Conservation (phyloP, 30 jellyfish, hydroid and myxozoan genomes). For the Mastigias papua region DNA sequence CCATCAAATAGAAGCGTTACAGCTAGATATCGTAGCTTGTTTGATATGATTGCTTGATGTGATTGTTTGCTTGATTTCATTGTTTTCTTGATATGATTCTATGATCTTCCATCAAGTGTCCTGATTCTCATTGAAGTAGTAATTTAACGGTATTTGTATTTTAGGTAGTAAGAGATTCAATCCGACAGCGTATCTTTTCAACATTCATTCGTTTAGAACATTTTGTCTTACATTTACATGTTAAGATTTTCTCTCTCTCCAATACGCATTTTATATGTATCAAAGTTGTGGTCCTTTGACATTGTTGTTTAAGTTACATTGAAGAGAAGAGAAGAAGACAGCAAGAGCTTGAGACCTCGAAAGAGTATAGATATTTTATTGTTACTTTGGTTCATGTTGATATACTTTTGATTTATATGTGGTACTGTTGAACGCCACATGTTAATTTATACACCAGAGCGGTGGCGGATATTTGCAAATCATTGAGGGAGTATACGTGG, state of each 20-base stretch:
- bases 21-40: no score
- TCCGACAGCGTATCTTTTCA: slow-evolving; percentile 94
- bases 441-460: no score
- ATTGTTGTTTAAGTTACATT: slow-evolving; percentile 55
- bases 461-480: no score
- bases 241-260: no score
- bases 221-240: no score
- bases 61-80: no score
- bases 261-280: no score
- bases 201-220: background rate
- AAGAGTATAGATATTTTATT: slow-evolving; percentile 29
- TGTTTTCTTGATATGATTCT: background rate
- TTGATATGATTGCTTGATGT: no score
- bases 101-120: background rate
- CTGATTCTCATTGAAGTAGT: background rate
- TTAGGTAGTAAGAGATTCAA: slow-evolving; percentile 74
- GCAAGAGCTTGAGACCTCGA: slow-evolving; percentile 40
- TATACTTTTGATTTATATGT: no score
- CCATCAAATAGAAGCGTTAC: no score
- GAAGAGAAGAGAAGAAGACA: slow-evolving; percentile 76
- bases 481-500: no score
- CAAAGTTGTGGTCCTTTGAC: slow-evolving; percentile 1
- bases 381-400: background rate
- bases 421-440: no score
- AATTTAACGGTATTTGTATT: background rate